Conservation (phyloP, 1,140 invertebrate species). For the Leptopilina clavipes region DNA sequence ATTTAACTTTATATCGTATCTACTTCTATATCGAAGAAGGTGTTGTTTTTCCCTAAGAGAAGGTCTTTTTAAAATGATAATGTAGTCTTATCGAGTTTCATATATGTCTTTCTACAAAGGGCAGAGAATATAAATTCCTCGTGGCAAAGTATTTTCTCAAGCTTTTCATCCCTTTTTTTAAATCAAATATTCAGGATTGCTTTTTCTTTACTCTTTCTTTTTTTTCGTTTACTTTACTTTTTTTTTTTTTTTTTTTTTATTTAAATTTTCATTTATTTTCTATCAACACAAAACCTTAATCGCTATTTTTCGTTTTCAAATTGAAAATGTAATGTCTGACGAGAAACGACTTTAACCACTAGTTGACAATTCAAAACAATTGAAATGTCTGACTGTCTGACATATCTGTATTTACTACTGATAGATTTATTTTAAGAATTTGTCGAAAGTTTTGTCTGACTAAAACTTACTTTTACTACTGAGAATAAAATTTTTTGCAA, state of each 20-base stretch:
- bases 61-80: constrained; percentile 25
- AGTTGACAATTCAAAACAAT: too few species aligned
- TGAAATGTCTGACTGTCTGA: too few species aligned
- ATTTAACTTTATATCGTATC: background rate
- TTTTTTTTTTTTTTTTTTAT: background rate
- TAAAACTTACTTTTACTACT: too few species aligned
- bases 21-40: background rate
- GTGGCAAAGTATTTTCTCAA: constrained; percentile 11
- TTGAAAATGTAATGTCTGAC: too few species aligned
- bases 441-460: too few species aligned
- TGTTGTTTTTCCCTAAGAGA: background rate
- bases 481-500: too few species aligned
- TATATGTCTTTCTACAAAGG: background rate
- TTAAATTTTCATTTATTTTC: constrained; percentile 1
- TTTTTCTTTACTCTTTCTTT: background rate
- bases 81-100: constrained; percentile 6
- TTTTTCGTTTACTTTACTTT: too few species aligned
- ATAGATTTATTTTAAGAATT: background rate
- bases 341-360: too few species aligned
- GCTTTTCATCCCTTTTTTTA: constrained; percentile 11
- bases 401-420: too few species aligned
- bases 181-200: constrained; percentile 6
- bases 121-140: background rate
- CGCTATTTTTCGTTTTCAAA: constrained; percentile 8
- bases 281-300: background rate